Evolutionary conservation across 2,113 vertebrate species (phyloP).

Genomic region (Tympanuchus pallidicinctus): DNA sequence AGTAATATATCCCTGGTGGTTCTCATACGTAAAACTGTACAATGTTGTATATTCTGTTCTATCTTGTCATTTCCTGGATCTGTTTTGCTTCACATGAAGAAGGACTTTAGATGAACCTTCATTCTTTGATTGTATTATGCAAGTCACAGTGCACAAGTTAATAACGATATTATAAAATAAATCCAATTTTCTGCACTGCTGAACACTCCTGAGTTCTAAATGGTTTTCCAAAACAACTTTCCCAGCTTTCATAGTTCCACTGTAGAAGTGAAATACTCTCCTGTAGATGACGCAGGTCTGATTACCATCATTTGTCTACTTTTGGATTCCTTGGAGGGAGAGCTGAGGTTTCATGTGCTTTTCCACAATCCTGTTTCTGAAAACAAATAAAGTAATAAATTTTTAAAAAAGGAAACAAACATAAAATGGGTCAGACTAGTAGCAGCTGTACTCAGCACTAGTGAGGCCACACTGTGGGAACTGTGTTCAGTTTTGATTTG

Average conservation of each 20-base stretch:
- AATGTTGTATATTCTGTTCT: not conserved
- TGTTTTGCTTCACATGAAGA: not conserved
- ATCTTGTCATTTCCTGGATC: not conserved
- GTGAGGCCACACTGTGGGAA: no score
- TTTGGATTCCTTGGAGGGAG: not conserved
- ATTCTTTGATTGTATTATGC: not conserved
- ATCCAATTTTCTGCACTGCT: not conserved
- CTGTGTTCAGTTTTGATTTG: no score
- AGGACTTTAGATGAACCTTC: not conserved
- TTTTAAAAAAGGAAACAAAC: not conserved
- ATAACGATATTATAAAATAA: not conserved
- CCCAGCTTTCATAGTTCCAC: not conserved
- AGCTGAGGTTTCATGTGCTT: not conserved
- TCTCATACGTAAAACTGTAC: not conserved
- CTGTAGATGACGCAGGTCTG: not conserved
- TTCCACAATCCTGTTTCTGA: not conserved
- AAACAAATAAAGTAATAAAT: not conserved
- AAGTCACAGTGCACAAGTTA: not conserved
- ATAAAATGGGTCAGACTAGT: not conserved
- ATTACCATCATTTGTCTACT: not conserved
- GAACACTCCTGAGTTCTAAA: not conserved
- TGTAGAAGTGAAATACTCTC: not conserved
- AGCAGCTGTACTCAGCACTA: not conserved
- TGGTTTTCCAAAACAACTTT: not conserved
- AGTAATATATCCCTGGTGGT: not conserved